Evolutionary conservation across 2,888 invertebrate genomes (phyloP), one percentile per base, ranked within the genome.

Genomic region (Tigriopus californicus): DNA sequence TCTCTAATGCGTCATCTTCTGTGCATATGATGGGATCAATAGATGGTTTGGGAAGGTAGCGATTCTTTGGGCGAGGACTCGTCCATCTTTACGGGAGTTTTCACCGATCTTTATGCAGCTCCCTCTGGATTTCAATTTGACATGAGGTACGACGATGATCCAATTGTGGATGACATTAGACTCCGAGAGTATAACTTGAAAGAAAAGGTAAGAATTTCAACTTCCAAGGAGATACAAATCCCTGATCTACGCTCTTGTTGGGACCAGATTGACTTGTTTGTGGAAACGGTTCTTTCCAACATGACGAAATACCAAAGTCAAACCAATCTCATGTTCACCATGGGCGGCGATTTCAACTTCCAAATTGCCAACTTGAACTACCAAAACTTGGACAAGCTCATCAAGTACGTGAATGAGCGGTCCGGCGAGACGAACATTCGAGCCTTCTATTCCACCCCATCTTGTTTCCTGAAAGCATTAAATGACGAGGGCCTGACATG

Each of bases 361-460:
- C 83, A 85, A 64, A 49, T 20, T 49, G 49, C 49, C 15, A 49
- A 49, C 22, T 13, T 20, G 49, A 49, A 49, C 22, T 94, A 78
- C 72, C 79, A 76, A 64, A 91, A 91, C 70, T 73, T 94, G 72
- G 92, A 94, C 69, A 87, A 83, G 68, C 74, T 95, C 13, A 90
- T 94, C 65, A 75, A 79, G 80, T 85, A 79, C 77, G 80, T 73
- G 15, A 76, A 24, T 42, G 33, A 58, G 20, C 25, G 25, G 15
- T 49, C 24, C n/a, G 46, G 11, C 18, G 20, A n/a, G 12, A 56
- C 41, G n/a, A 44, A 15, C 49, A 49, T 49, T 18, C 20, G 22
- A 49, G 49, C 49, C 6, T 18, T 87, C 62, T 89, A 89, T 67
- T 89, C 89, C 0, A 88, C 88, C 0, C 89, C 89, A 0, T 81